Base-by-base conservation (phyloP, 2,113 vertebrate species). In the Petrocephalus microphthalmus region DNA sequence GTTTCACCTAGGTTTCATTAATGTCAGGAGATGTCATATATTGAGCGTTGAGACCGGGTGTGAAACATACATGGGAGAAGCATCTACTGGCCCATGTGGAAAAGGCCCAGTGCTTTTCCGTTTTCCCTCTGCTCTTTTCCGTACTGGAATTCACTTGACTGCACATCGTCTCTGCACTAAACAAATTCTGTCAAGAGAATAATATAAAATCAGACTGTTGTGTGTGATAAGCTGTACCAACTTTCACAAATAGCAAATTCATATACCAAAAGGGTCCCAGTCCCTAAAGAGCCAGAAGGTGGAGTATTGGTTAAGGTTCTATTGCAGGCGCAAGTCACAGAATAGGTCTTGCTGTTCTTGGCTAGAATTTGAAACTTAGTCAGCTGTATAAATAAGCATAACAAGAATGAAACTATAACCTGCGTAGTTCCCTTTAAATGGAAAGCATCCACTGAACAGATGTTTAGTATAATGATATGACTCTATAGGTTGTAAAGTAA, bases 1-100 rank as follows among this genome's bases (percentile, higher is more conserved):
- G 92, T 94, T 91, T 93, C 86, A 67, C 93, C 92, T 95, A 94
- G 91, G 89, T 90, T 90, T 92, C 83, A 33, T 93, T 92, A 93
- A 93, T 93, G 91, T 92, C 92, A 82, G n/a, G 29, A 25, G 54
- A 56, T 19, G 33, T 52, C 15, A 51, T 22, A 17, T 49, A 51
- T 53, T 85, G 47, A 17, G 25, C 15, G 0, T 13, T 52, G 25
- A 10, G 8, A n/a, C 49, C 52, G 25, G 83, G 10, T 56, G 52
- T 15, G 52, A 56, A 54, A 56, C 84, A 33, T 84, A 29, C 25
- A 3, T 51, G 42, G 47, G 8, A 84, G 20, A n/a, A 11, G 17
- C n/a, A 11, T 51, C 20, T 84, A 2, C 37, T 84, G 45, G 20
- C n/a, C 37, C 81, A 22, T 25, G 47, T n/a, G 19, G 47, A 84